Conservation (phyloP, 2,797 vertebrate species). For the Sciurus vulgaris region DNA sequence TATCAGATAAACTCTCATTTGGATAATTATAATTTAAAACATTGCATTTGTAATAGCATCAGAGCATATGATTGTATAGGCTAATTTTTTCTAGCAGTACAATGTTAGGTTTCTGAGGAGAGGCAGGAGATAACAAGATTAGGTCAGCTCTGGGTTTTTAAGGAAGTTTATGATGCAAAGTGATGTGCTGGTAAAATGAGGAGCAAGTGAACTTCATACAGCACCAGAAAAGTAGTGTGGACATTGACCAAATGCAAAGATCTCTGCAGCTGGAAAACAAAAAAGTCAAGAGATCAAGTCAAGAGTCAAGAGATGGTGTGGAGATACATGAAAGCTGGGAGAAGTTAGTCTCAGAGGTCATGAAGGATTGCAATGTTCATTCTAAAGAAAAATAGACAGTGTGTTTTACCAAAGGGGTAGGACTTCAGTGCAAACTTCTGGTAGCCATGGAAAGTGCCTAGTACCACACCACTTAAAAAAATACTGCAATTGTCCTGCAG, state of each 20-base stretch:
- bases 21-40: background rate
- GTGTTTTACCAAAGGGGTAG: background rate
- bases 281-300: background rate
- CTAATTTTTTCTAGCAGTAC: background rate
- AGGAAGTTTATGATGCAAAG: background rate
- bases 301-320: too few relatives aligned
- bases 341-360: background rate
- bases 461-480: background rate
- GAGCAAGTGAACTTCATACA: background rate
- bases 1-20: background rate
- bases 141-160: background rate
- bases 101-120: background rate
- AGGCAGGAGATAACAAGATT: background rate
- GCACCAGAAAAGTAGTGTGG: background rate
- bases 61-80: background rate
- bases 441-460: background rate
- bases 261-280: background rate
- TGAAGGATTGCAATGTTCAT: background rate
- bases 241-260: background rate
- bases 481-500: background rate
- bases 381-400: background rate
- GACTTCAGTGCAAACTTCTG: background rate
- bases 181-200: background rate
- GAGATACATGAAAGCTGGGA: background rate
- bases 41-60: background rate